These are phyloP conservation scores for Steinernema khuongi DNA, from an alignment of 1,140 invertebrate species.

Conservation along the genomic window DNA sequence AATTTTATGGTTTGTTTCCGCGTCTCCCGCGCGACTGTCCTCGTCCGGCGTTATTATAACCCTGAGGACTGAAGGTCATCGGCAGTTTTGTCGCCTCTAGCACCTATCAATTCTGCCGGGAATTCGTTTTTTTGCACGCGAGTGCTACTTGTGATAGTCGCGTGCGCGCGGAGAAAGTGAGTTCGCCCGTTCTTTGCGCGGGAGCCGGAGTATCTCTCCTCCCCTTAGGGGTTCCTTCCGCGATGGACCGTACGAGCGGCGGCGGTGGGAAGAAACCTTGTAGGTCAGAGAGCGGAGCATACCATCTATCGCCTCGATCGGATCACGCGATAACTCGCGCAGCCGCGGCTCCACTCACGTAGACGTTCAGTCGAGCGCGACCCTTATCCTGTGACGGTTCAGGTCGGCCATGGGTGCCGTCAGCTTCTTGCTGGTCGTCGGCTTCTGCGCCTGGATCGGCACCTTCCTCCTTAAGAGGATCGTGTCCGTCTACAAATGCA, in stretches of 20 bases:
- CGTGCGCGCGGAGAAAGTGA: neutral
- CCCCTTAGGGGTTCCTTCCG: neutral
- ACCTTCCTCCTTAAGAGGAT: constrained; percentile 31
- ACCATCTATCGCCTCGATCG: constrained; percentile 16
- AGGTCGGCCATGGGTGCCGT: neutral
- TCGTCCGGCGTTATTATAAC: constrained; percentile 9
- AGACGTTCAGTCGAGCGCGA: neutral
- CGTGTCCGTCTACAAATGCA: constrained; percentile 22
- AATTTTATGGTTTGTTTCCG: neutral
- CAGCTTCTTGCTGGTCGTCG: neutral
- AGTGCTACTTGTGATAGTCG: neutral
- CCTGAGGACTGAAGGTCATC: constrained; percentile 2
- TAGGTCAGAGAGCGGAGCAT: constrained; percentile 8
- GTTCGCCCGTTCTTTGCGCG: constrained; percentile 6
- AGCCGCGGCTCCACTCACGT: neutral
- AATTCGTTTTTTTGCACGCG: constrained; percentile 6
- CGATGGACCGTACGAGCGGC: neutral
- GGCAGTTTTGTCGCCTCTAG: neutral
- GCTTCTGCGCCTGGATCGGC: constrained; percentile 24
- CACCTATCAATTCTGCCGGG: neutral
- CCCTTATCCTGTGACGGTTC: neutral
- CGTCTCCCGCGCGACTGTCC: neutral
- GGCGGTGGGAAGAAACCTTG: constrained; percentile 8
- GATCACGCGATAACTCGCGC: constrained; percentile 12
- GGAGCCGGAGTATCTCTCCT: neutral